Base-by-base conservation (phyloP, 92 coral and sea anemone genomes). In the Diadumene lineata region DNA sequence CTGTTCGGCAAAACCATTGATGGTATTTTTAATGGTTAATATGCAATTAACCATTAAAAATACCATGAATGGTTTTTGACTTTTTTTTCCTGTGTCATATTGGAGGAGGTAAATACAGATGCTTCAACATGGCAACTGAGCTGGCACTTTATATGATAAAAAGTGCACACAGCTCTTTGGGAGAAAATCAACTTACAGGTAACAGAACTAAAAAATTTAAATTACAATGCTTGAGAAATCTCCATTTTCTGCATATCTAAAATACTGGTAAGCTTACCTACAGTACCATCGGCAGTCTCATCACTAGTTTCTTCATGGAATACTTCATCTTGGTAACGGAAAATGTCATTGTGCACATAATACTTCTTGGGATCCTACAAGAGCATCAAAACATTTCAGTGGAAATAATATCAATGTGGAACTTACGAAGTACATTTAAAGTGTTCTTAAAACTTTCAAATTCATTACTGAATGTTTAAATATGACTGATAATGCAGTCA, bases 251-350 rank as follows among this genome's bases (percentile, higher is more conserved):
- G n/a, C n/a, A n/a, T n/a, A n/a, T n/a, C n/a, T n/a, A n/a, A n/a
- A n/a, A 31, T 66, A 64, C 38, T 9, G 27, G 60, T 56, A 8
- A 13, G 25, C 92, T 74, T 78, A 94, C 98, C 98, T 26, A 84
- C 93, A 62, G 93, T 94, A 18, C 94, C 98, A 34, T 94, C 98
- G 50, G 94, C 94, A 34, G 97, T 92, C 71, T 94, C 98, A 75
- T 94, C 98, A 76, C 98, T 94, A 68, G 92, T 90, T 78, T 94
- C 98, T 70, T 94, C 98, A 56, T 97, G 87, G 67, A 86, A 94
- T 48, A 92, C 92, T 44, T 94, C 98, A 67, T 94, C 98, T 81
- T 94, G 98, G 78, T 94, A 94, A 26, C 92, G 85, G 89, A 94
- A 94, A 68, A 94, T 94, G 86, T 94, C 98, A 86, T 94, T 94